Base-by-base conservation (phyloP, 1,140 invertebrate genomes). In the Leptopilina clavipes region DNA sequence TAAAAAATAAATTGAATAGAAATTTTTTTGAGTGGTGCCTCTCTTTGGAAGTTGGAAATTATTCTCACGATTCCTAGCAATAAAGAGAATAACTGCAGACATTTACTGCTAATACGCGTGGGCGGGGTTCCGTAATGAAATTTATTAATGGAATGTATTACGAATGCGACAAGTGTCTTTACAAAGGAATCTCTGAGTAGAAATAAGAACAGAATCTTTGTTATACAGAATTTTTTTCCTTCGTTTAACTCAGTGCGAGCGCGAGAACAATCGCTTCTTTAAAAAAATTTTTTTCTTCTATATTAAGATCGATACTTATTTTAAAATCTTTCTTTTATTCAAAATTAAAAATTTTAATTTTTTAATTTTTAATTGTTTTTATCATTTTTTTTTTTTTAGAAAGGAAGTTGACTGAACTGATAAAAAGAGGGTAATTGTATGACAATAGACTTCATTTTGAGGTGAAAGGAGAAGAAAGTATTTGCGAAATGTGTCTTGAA, bases 91-190 rank as follows among this genome's bases (percentile, higher is more conserved):
- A 25, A 31, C 56, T 59, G 56, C 22, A 65, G 25, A 25, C 19
- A 65, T 65, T 65, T 31, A 14, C 56, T 65, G 25, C 56, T 31
- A 25, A 31, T 65, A 65, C n/a, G 25, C 9, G 56, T 65, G 22
- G 56, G 56, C 25, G 56, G 56, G 25, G 56, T 65, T 65, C 22
- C 22, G 22, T 65, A 65, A 65, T 31, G 56, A 22, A 31, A 65
- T 65, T 65, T 65, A 65, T 65, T 65, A 65, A 65, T 65, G 56
- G 56, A 22, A 65, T 31, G 56, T n/a, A 25, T 65, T 65, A n/a
- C 12, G 25, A 65, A 65, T 65, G 56, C 56, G 56, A 65, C 56
- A 65, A 65, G 22, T 65, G 56, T 37, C 31, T 65, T 65, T 12
- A 31, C 10, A 65, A 65, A 31, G 56, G 56, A 65, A 65, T 14